Evolutionary conservation across 1,140 invertebrate species (phyloP).

Genomic region (Eciton burchellii): DNA sequence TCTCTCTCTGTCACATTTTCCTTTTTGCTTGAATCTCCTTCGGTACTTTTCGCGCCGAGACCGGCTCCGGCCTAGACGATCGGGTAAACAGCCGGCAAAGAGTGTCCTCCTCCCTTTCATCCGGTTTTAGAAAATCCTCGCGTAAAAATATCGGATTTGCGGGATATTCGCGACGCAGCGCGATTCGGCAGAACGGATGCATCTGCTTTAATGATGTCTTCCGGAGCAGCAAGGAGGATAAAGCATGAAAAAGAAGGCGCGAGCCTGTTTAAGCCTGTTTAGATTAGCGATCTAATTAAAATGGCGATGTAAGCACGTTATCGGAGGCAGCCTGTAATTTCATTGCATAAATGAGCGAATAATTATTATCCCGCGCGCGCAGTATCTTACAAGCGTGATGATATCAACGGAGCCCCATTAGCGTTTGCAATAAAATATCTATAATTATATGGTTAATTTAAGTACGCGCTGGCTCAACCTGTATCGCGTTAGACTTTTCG

Average conservation of each 20-base stretch:
- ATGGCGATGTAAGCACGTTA: conserved; percentile 22
- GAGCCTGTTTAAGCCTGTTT: too few species aligned
- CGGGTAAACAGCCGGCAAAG: conserved; percentile 70
- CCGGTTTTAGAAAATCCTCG: conserved; percentile 27
- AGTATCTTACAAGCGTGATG: conserved; percentile 7
- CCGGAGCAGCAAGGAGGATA: too few species aligned
- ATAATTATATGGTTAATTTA: conserved; percentile 37
- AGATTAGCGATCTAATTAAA: conserved; percentile 1
- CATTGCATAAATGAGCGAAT: background rate
- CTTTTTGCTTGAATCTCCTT: conserved; percentile 54
- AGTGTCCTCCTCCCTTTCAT: conserved; percentile 45
- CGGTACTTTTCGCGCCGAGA: conserved; percentile 66
- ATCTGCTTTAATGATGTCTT: conserved; percentile 12
- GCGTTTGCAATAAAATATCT: conserved; percentile 30
- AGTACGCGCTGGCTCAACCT: background rate
- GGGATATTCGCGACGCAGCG: background rate
- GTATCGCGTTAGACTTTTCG: background rate
- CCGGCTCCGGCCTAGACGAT: conserved; percentile 68
- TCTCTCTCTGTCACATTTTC: background rate
- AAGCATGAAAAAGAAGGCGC: too few species aligned
- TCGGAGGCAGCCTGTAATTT: conserved; percentile 15
- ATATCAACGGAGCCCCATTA: conserved; percentile 26
- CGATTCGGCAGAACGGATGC: background rate
- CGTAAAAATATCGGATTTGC: conserved; percentile 20
- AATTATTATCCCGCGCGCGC: conserved; percentile 27